A percentile compares a stretch with the other conserved stretches of the same genome.
Conservation (phyloP, 2,797 vertebrate genomes). For the Menidia menidia region DNA sequence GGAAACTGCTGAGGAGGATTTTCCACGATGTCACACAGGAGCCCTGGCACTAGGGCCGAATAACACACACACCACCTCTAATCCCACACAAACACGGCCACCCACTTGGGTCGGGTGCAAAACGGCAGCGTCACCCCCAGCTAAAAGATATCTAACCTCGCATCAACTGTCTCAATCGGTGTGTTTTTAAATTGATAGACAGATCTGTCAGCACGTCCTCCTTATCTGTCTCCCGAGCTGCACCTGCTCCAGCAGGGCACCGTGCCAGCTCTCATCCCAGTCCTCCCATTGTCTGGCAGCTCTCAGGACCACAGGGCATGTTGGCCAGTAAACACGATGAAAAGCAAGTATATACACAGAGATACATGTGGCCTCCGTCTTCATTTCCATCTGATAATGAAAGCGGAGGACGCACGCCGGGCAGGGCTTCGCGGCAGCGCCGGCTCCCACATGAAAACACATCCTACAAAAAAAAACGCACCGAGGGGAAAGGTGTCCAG, state of each 20-base stretch:
- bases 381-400: conserved; percentile 23
- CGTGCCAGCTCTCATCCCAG: conserved; percentile 58
- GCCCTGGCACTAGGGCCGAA: conserved; percentile 59
- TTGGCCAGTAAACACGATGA: conserved; percentile 66
- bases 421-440: conserved; percentile 1
- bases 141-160: conserved; percentile 13
- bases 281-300: conserved; percentile 51
- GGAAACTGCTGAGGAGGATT: conserved; percentile 80
- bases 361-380: conserved; percentile 44
- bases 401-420: not conserved
- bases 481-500: conserved; percentile 46
- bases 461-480: conserved; percentile 34
- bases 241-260: conserved; percentile 73
- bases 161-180: conserved; percentile 53
- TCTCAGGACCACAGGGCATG: conserved; percentile 39
- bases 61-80: conserved; percentile 41
- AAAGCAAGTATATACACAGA: conserved; percentile 44
- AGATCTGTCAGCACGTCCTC: conserved; percentile 57
- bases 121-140: conserved; percentile 23
- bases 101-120: conserved; percentile 38
- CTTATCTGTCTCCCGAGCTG: conserved; percentile 67
- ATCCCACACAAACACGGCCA: conserved; percentile 63
- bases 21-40: conserved; percentile 80
- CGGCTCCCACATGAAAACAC: conserved; percentile 57
- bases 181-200: conserved; percentile 54